Conservation (phyloP, 2,888 invertebrate species). For the Steinernema hermaphroditum region DNA sequence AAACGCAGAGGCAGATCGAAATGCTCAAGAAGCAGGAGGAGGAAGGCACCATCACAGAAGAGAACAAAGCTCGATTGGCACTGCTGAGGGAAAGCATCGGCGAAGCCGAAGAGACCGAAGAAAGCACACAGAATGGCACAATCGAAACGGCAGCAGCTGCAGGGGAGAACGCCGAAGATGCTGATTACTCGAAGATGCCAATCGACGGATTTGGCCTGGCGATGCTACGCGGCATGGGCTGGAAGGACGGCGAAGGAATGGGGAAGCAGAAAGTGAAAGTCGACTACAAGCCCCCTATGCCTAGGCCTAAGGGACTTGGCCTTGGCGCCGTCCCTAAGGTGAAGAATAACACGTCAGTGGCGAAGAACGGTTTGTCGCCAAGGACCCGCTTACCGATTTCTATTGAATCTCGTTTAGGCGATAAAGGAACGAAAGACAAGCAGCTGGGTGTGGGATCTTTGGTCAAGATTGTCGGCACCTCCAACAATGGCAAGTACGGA, state of each 20-base stretch:
- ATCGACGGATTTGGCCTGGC: conserved; percentile 84
- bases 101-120: conserved; percentile 32
- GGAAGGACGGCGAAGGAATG: conserved; percentile 68
- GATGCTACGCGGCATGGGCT: conserved; percentile 89
- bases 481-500: conserved; percentile 46
- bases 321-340: conserved; percentile 78
- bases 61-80: conserved; percentile 47
- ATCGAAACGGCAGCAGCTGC: background rate
- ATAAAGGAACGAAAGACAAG: conserved; percentile 33
- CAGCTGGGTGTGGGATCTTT: background rate
- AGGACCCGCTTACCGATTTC: too few species aligned
- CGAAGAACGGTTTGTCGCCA: background rate
- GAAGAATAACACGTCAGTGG: conserved; percentile 10
- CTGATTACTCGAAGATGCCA: conserved; percentile 71
- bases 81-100: conserved; percentile 40
- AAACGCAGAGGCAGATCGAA: conserved; percentile 48
- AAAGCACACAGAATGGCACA: background rate
- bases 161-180: conserved; percentile 41
- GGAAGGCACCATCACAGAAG: conserved; percentile 42
- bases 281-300: conserved; percentile 72
- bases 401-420: background rate
- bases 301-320: conserved; percentile 89
- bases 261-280: conserved; percentile 42
- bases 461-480: conserved; percentile 44
- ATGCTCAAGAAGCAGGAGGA: conserved; percentile 40